Conservation (phyloP, 2,113 vertebrate species). For the Argyrosomus japonicus region DNA sequence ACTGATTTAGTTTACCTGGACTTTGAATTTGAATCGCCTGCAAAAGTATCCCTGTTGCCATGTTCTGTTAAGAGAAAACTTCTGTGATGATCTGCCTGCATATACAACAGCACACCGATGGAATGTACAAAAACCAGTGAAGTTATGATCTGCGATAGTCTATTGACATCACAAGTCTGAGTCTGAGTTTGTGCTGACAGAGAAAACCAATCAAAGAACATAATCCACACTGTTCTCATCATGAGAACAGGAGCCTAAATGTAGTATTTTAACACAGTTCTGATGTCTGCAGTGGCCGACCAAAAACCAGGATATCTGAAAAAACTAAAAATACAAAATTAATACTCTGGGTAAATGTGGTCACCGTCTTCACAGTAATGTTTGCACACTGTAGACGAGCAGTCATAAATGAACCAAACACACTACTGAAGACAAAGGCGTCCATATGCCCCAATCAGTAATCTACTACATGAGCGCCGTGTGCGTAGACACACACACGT, state of each 20-base stretch:
- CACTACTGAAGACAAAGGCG: conserved; percentile 19
- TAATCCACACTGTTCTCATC: neutral
- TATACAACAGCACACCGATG: neutral
- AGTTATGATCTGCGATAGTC: conserved; percentile 9
- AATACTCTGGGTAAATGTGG: conserved; percentile 9
- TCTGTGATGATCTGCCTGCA: neutral
- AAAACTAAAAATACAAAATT: neutral
- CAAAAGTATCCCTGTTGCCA: conserved; percentile 8
- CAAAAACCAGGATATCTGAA: conserved; percentile 5
- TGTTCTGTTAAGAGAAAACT: conserved; percentile 18
- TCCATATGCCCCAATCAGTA: conserved; percentile 34
- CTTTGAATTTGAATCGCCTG: conserved; percentile 30
- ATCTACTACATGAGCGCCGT: conserved; percentile 24
- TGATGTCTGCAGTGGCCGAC: neutral
- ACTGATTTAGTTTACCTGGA: conserved; percentile 24
- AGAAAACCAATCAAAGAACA: conserved; percentile 3
- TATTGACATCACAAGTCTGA: conserved; percentile 1
- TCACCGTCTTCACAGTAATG: neutral
- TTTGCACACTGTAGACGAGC: conserved; percentile 5
- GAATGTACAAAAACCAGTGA: conserved; percentile 1
- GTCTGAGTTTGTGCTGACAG: conserved; percentile 6
- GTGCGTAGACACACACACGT: conserved; percentile 7
- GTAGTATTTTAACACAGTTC: neutral
- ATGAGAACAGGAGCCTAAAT: neutral
- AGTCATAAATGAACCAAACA: conserved; percentile 16